Evolutionary conservation across 2,888 invertebrate species (phyloP).

Genomic region (Athalia cordata): DNA sequence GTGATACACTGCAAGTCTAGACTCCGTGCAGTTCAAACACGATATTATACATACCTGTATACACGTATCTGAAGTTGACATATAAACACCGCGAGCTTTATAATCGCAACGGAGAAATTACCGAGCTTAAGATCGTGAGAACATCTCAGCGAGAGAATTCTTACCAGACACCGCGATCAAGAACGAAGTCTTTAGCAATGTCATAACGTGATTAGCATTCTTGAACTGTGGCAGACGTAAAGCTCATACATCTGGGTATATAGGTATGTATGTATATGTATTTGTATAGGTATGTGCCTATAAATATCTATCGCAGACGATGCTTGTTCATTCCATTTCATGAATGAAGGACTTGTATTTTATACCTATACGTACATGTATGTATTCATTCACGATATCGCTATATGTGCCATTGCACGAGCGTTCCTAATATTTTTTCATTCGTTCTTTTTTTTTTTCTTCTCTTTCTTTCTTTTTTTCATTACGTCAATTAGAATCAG

Average conservation of each 20-base stretch:
- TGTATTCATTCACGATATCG: too few species aligned
- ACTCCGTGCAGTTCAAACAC: too few species aligned
- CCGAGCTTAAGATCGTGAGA: slow-evolving; percentile 19
- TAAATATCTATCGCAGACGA: slow-evolving; percentile 29
- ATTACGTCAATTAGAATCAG: too few species aligned
- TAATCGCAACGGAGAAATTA: slow-evolving; percentile 14
- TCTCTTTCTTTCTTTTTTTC: too few species aligned
- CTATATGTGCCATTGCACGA: too few species aligned
- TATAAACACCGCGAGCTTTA: slow-evolving; percentile 17
- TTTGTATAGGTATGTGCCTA: neutral
- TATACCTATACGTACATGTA: neutral
- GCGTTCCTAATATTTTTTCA: too few species aligned
- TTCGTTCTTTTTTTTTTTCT: too few species aligned
- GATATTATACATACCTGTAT: neutral
- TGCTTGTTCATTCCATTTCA: slow-evolving; percentile 21
- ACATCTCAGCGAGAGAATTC: neutral
- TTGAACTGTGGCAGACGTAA: slow-evolving; percentile 1
- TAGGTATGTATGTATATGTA: neutral
- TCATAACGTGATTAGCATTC: slow-evolving; percentile 32
- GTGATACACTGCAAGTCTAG: too few species aligned
- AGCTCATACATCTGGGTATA: neutral
- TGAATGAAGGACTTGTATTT: slow-evolving; percentile 28
- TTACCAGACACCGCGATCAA: neutral
- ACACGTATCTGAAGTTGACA: neutral
- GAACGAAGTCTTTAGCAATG: neutral